Conservation (phyloP, 2,888 invertebrate species). For the Eretmocerus hayati region DNA sequence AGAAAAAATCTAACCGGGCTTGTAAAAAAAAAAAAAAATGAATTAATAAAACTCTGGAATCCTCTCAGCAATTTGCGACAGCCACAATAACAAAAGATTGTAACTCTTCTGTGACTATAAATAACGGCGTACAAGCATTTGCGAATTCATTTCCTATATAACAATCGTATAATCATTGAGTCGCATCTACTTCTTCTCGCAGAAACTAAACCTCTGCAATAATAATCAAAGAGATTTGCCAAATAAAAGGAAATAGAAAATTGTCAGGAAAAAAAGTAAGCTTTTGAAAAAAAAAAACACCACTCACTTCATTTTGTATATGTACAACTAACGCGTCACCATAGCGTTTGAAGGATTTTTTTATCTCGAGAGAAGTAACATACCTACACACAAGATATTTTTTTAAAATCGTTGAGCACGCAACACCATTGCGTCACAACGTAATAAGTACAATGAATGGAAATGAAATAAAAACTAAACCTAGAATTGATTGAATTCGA, state of each 20-base stretch:
- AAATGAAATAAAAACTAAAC: neutral
- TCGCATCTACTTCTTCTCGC: neutral
- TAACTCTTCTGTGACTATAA: too few relatives aligned
- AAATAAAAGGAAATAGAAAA: neutral
- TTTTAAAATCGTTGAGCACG: constrained; percentile 1
- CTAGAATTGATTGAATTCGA: neutral
- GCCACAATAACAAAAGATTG: neutral
- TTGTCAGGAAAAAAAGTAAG: too few relatives aligned
- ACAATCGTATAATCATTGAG: too few relatives aligned
- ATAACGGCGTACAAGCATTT: too few relatives aligned
- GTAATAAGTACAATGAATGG: neutral
- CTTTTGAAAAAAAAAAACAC: neutral
- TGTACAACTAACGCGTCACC: neutral
- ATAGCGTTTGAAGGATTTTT: constrained; percentile 3
- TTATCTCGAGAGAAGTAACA: neutral
- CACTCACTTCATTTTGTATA: neutral
- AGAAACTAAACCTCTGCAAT: too few relatives aligned
- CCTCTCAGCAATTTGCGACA: neutral
- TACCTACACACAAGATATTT: constrained; percentile 7
- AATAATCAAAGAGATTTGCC: neutral
- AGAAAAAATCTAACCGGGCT: too few relatives aligned
- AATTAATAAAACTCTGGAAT: too few relatives aligned
- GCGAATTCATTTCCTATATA: too few relatives aligned
- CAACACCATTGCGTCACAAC: neutral
- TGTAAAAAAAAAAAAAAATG: too few relatives aligned